Evolutionary conservation across 2,888 invertebrate genomes (phyloP), one percentile per base, ranked within the genome.

Genomic region (Drosophila ustulata): DNA sequence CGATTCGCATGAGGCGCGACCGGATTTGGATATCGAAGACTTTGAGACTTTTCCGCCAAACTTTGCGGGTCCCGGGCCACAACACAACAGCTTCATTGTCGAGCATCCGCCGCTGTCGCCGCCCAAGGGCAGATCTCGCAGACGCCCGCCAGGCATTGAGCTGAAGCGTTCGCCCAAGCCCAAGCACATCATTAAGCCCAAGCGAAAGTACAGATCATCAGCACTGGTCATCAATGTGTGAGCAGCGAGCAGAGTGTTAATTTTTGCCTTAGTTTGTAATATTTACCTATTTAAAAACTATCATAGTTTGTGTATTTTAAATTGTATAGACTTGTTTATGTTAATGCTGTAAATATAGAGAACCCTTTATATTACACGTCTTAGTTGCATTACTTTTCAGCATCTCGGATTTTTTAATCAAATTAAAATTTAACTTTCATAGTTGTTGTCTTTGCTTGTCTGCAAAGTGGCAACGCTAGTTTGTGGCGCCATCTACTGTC

Each of bases 171-270:
- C 89, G 0, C 81, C 79, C 3, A 89, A 89, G 5, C 43, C 77
- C 1, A 87, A 87, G 41, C 73, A 70, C 37, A 58, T 80, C 8
- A 30, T 81, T 2, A 80, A 87, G 25, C 90, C 90, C 6, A 90
- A 84, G 50, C 71, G 91, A 39, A 89, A 90, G 75, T 91, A 82
- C 65, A 88, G 91, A 59, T 90, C 91, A 2, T 71, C 88, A 49
- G 91, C 91, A 13, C 70, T 90, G 79, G 87, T 91, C 43, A 90
- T 91, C 55, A 90, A 82, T 75, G 90, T 90, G 49, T 89, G 46
- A 79, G 30, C 13, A 6, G 18, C 26, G n/a, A 41, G 18, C 18
- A 18, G 18, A 18, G 26, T 11, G 5, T 28, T 0, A 25, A 37
- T 13, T 45, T 2, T 3, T 6, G 23, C 4, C 3, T 0, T 25